Evolutionary conservation across 2,113 vertebrate species (phyloP).

Genomic region (Centropristis striata): DNA sequence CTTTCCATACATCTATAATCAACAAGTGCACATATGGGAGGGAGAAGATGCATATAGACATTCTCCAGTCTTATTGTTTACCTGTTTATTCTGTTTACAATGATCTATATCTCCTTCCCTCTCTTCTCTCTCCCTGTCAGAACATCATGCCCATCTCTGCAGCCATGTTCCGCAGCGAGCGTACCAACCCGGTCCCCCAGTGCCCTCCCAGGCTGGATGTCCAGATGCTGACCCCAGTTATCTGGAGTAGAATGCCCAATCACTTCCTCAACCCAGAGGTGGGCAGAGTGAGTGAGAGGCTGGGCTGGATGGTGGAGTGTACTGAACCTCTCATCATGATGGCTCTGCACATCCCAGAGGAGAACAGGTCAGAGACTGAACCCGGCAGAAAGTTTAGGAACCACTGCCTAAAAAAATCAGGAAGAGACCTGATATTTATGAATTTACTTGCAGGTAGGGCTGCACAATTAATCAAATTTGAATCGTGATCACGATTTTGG

Average conservation of each 20-base stretch:
- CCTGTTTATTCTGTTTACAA: not conserved
- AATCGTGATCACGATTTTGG: too few species aligned
- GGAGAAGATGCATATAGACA: not conserved
- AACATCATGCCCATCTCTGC: slow-evolving; percentile 98
- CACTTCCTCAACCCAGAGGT: slow-evolving; percentile 89
- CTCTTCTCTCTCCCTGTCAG: slow-evolving; percentile 70
- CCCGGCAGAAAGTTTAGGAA: too few species aligned
- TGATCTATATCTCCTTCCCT: not conserved
- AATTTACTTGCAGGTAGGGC: too few species aligned
- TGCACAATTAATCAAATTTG: too few species aligned
- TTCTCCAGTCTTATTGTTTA: not conserved
- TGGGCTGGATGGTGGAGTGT: slow-evolving; percentile 94
- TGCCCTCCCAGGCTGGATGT: slow-evolving; percentile 91
- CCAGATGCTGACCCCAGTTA: slow-evolving; percentile 91
- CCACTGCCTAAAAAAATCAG: too few species aligned
- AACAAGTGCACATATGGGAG: not conserved
- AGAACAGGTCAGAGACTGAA: slow-evolving; percentile 89
- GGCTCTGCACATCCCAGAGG: slow-evolving; percentile 96
- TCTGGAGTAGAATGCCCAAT: slow-evolving; percentile 96
- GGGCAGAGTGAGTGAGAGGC: slow-evolving; percentile 86
- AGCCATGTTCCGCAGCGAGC: slow-evolving; percentile 95
- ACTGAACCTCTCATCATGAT: slow-evolving; percentile 93
- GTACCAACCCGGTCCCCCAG: slow-evolving; percentile 92
- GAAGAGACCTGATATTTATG: not conserved
- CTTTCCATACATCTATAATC: too few species aligned